phyloP scores from a whole-genome alignment of 2,888 invertebrate species.

The Xanthia togata region DNA sequence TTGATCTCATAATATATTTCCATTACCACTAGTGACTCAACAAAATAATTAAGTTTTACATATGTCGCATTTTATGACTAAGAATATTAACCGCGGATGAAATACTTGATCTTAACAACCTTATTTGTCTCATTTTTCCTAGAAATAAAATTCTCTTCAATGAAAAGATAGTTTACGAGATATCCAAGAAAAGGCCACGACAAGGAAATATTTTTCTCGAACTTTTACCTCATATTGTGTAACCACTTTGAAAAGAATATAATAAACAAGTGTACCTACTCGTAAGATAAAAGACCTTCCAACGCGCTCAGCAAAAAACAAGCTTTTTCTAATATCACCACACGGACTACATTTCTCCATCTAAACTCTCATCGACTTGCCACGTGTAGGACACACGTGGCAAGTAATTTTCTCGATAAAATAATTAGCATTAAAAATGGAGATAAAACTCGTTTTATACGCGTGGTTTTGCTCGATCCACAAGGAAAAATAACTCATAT shows the following conservation, averaged over 20 bases:
- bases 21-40: neutral
- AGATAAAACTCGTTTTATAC: neutral
- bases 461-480: neutral
- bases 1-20: no score
- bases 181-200: neutral
- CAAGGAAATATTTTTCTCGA: conserved; percentile 13
- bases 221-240: conserved; percentile 26
- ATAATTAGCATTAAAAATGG: conserved; percentile 19
- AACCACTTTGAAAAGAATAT: neutral
- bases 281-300: neutral
- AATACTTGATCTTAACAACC: neutral
- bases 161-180: conserved; percentile 1
- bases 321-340: conserved; percentile 1
- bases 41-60: neutral
- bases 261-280: neutral
- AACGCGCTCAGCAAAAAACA: neutral
- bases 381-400: no score
- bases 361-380: no score
- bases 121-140: conserved; percentile 25
- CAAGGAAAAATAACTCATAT: neutral
- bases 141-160: conserved; percentile 24
- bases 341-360: neutral
- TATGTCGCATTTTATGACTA: neutral
- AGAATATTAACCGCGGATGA: conserved; percentile 10
- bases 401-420: conserved; percentile 47